These are phyloP conservation scores for Dicranocentrus wangi DNA, from an alignment of 2,888 invertebrate species.

Conservation along the genomic window DNA sequence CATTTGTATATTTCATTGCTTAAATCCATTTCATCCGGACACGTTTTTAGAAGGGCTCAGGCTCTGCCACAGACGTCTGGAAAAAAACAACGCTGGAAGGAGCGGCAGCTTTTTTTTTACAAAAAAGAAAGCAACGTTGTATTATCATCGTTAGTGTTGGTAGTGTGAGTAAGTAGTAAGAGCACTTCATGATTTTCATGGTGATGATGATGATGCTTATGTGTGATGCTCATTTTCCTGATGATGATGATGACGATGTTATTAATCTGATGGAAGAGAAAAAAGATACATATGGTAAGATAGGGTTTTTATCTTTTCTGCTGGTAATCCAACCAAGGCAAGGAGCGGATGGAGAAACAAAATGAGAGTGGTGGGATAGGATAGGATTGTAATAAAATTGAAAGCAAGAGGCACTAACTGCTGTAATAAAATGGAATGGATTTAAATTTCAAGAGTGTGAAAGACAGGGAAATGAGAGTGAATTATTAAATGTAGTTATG, in stretches of 20 bases:
- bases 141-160: constrained; percentile 30
- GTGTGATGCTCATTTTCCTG: constrained; percentile 53
- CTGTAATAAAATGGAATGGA: constrained; percentile 4
- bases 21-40: constrained; percentile 53
- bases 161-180: constrained; percentile 32
- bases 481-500: constrained; percentile 45
- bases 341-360: neutral
- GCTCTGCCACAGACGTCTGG: neutral
- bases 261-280: constrained; percentile 53
- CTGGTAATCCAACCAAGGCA: neutral
- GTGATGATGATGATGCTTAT: constrained; percentile 45
- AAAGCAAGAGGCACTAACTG: constrained; percentile 3
- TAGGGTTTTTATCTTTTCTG: constrained; percentile 24
- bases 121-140: neutral
- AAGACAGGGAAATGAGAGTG: constrained; percentile 9
- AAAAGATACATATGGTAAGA: constrained; percentile 16
- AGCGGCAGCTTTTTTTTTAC: neutral
- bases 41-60: constrained; percentile 16
- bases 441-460: neutral
- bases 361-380: neutral
- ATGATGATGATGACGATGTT: constrained; percentile 48
- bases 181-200: constrained; percentile 56
- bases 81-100: neutral
- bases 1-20: constrained; percentile 53
- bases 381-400: neutral